Conservation (phyloP, 2,797 vertebrate genomes). For the Hoplostethus mediterraneus region DNA sequence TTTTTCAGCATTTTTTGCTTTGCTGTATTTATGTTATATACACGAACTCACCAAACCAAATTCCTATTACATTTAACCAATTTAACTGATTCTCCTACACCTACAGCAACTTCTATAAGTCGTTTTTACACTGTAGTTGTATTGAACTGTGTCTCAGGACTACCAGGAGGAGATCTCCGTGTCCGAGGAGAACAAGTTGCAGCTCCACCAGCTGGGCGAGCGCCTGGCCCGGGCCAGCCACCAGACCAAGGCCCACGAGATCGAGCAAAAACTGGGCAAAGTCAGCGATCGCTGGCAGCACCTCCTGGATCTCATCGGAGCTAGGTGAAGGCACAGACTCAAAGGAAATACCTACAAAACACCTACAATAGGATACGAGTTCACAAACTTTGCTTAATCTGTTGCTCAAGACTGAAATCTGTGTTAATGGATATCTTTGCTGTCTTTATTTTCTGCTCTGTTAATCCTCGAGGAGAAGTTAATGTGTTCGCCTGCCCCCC, state of each 20-base stretch:
- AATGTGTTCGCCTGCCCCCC: neutral
- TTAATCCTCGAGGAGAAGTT: no score
- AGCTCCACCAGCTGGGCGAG: constrained; percentile 94
- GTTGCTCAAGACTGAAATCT: neutral
- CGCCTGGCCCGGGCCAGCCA: constrained; percentile 93
- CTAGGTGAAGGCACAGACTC: constrained; percentile 84
- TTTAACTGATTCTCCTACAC: neutral
- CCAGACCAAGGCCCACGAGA: constrained; percentile 93
- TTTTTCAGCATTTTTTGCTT: no score
- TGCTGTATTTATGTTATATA: no score
- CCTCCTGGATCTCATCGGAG: constrained; percentile 94
- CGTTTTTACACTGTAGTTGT: neutral
- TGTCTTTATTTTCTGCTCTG: no score
- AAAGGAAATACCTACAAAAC: no score
- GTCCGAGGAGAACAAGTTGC: constrained; percentile 91
- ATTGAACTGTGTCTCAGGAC: constrained; percentile 83
- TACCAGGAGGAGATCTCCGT: constrained; percentile 96
- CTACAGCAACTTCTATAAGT: no score
- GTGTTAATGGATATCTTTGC: no score
- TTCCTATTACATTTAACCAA: no score
- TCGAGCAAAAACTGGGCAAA: constrained; percentile 94
- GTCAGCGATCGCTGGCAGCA: constrained; percentile 97
- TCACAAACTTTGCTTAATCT: neutral
- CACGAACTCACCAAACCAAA: no score
- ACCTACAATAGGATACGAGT: no score